Evolutionary conservation across 2,888 invertebrate genomes (phyloP), one percentile per base, ranked within the genome.

Genomic region (Tribolium freemani): DNA sequence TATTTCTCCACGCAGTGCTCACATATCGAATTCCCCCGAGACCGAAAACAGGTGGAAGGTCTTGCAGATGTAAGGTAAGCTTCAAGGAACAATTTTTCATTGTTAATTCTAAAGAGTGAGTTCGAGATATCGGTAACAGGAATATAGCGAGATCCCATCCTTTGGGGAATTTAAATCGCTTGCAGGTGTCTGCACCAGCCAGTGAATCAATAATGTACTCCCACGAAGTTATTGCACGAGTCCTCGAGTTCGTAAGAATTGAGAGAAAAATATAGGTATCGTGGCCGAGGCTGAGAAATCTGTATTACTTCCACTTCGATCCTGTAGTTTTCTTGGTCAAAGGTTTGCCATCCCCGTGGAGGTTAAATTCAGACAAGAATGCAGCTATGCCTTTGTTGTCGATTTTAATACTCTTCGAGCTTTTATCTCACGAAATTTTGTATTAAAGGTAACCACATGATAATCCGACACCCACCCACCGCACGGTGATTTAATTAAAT

Each of bases 181-280:
- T 66, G 66, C 66, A 69, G 66, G 69, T 60, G 69, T 30, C 64
- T 60, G 69, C 69, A 50, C 57, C 46, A 31, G 31, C 50, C 60
- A 69, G n/a, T 70, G 51, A 66, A 73, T 73, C 73, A 70, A 72
- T 72, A 72, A 69, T 50, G 50, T 63, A 72, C 58, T 66, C 4
- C 9, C 21, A 11, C 38, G 21, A 53, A 57, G 56, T 73, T 73
- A 69, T 72, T 69, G 69, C 46, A 21, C 45, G 30, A 61, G 67
- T 51, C 64, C 51, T 53, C 26, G 20, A 57, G 45, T 58, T 69
- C 38, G 57, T 53, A 67, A 54, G 54, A 54, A 69, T 13, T 69
- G 69, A 73, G 60, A 38, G 73, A 69, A 73, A 70, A 38, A 48
- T 44, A 64, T 64, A 8, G 44, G 16, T 11, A 26, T 13, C 31